phyloP scores from a whole-genome alignment of 1,140 invertebrate genomes.

The Drosophila ironensis region DNA sequence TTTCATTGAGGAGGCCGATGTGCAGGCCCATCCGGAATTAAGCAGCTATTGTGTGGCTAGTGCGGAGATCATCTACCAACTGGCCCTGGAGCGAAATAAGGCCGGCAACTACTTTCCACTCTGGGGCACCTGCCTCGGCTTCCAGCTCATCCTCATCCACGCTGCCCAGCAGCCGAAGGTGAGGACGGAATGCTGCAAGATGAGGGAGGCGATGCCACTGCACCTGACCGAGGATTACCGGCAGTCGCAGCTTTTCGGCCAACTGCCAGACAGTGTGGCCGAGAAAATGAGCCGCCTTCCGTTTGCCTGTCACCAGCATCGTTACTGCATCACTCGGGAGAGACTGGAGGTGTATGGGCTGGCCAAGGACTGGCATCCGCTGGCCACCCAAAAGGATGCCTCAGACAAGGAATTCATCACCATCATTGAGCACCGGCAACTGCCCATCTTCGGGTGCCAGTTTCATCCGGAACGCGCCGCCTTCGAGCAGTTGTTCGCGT shows the following conservation, averaged over 20 bases:
- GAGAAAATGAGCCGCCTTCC: constrained; percentile 84
- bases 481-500: constrained; percentile 88
- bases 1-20: constrained; percentile 82
- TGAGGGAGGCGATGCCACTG: constrained; percentile 33
- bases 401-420: constrained; percentile 86
- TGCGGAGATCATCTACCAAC: constrained; percentile 86
- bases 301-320: constrained; percentile 90
- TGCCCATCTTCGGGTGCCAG: constrained; percentile 92
- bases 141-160: constrained; percentile 89
- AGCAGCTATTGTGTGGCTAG: constrained; percentile 82
- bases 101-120: constrained; percentile 90
- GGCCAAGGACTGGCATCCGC: constrained; percentile 85
- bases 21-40: constrained; percentile 82
- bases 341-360: constrained; percentile 82
- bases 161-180: constrained; percentile 83
- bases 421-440: constrained; percentile 85
- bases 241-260: constrained; percentile 84
- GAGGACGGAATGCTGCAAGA: constrained; percentile 45
- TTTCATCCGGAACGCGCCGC: constrained; percentile 95
- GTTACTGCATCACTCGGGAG: constrained; percentile 87
- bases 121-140: constrained; percentile 94
- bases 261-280: constrained; percentile 83
- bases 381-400: constrained; percentile 87
- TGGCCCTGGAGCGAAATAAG: constrained; percentile 86
- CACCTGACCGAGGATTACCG: constrained; percentile 62